Percentiles rank a stretch among this genome's conserved stretches.
Evolutionary conservation across 2,113 vertebrate species (phyloP).

Genomic region (Mustelus asterias): DNA sequence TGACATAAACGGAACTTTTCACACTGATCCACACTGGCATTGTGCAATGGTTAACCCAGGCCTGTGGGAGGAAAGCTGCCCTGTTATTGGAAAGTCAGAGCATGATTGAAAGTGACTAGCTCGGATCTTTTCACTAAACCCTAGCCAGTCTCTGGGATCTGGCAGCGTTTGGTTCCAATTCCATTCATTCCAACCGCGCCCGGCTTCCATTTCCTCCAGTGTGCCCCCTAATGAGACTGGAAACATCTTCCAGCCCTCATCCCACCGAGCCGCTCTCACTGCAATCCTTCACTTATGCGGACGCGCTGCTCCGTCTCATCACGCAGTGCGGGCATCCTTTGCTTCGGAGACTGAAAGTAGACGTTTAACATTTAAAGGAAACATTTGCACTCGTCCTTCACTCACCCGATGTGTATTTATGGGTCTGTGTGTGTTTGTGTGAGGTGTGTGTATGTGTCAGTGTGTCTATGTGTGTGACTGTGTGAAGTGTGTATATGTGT

Average conservation of each 20-base stretch:
- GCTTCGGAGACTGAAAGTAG: no score
- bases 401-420: no score
- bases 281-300: neutral
- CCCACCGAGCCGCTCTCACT: slow-evolving; percentile 25
- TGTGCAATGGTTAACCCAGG: neutral
- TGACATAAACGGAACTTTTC: neutral
- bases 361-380: no score
- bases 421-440: no score
- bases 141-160: slow-evolving; percentile 44
- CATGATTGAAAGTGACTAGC: neutral
- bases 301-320: neutral
- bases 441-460: no score
- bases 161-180: slow-evolving; percentile 42
- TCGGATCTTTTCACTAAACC: slow-evolving; percentile 38
- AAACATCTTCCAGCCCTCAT: slow-evolving; percentile 24
- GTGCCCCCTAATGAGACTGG: slow-evolving; percentile 9
- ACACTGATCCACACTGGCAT: neutral
- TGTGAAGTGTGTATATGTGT: no score
- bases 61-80: neutral
- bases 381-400: neutral
- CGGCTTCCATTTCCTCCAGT: neutral
- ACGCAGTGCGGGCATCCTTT: no score
- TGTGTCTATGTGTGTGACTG: no score
- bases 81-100: no score
- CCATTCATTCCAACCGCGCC: neutral